Conservation (phyloP, 2,888 invertebrate genomes). For the Lottia gigantea region DNA sequence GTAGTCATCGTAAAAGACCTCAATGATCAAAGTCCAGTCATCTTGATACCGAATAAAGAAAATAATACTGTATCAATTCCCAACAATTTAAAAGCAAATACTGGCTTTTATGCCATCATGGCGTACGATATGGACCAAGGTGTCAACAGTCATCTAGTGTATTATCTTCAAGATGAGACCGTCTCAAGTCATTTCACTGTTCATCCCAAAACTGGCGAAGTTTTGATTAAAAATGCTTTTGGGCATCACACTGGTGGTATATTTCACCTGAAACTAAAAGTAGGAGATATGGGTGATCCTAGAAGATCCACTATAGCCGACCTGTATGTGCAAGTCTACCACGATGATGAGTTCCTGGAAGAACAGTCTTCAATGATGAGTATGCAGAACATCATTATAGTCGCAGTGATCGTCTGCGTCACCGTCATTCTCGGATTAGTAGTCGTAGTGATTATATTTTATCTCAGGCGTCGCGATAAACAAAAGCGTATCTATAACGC, state of each 20-base stretch:
- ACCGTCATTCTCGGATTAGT: constrained; percentile 38
- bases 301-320: constrained; percentile 28
- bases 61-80: constrained; percentile 43
- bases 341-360: constrained; percentile 24
- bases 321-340: constrained; percentile 31
- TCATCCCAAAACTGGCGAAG: constrained; percentile 23
- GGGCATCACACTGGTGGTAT: background rate
- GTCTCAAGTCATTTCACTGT: constrained; percentile 29
- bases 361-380: background rate
- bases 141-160: constrained; percentile 29
- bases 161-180: constrained; percentile 27
- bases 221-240: background rate
- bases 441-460: constrained; percentile 37
- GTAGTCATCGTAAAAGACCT: constrained; percentile 44
- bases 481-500: constrained; percentile 32
- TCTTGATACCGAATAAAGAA: constrained; percentile 37
- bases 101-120: constrained; percentile 25
- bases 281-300: constrained; percentile 24
- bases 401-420: constrained; percentile 40
- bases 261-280: constrained; percentile 22
- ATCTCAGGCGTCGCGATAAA: constrained; percentile 36
- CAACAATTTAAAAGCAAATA: constrained; percentile 28
- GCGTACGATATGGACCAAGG: constrained; percentile 35
- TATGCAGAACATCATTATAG: constrained; percentile 37
- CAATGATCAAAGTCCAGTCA: constrained; percentile 45